Percentiles rank a stretch among this genome's conserved stretches.
Conservation (phyloP, 92 coral and sea anemone species). For the Siderastrea radians region DNA sequence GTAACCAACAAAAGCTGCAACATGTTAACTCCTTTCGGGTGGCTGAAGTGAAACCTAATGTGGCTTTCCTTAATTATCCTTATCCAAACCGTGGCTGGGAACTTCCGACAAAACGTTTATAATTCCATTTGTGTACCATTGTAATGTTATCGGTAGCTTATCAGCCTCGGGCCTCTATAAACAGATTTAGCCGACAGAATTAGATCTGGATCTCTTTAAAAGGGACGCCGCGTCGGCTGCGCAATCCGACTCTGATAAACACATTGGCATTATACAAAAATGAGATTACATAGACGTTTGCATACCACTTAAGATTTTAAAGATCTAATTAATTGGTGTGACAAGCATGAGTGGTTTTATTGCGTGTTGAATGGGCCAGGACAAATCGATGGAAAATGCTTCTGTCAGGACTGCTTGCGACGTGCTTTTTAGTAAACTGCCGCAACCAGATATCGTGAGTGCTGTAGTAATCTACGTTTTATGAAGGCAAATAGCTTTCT, state of each 20-base stretch:
- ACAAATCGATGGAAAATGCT: neutral
- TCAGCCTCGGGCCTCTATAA: slow-evolving; percentile 13
- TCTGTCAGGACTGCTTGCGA: neutral
- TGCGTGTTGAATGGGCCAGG: slow-evolving; percentile 23
- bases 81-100: slow-evolving; percentile 6
- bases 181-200: slow-evolving; percentile 29
- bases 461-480: neutral
- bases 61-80: slow-evolving; percentile 13
- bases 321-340: slow-evolving; percentile 45
- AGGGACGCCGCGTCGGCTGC: slow-evolving; percentile 32
- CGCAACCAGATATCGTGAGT: too few relatives aligned
- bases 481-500: neutral
- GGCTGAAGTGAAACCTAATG: neutral
- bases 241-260: slow-evolving; percentile 29
- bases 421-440: too few relatives aligned
- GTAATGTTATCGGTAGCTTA: slow-evolving; percentile 11
- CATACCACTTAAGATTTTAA: slow-evolving; percentile 46
- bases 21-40: neutral
- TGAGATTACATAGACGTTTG: slow-evolving; percentile 23
- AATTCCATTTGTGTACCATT: slow-evolving; percentile 25
- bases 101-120: neutral
- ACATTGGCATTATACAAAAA: slow-evolving; percentile 25
- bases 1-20: neutral
- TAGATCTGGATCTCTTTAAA: neutral
- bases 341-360: slow-evolving; percentile 30